These are phyloP conservation scores for Galeopterus variegatus DNA, from an alignment of 2,113 vertebrate genomes.

Conservation along the genomic window DNA sequence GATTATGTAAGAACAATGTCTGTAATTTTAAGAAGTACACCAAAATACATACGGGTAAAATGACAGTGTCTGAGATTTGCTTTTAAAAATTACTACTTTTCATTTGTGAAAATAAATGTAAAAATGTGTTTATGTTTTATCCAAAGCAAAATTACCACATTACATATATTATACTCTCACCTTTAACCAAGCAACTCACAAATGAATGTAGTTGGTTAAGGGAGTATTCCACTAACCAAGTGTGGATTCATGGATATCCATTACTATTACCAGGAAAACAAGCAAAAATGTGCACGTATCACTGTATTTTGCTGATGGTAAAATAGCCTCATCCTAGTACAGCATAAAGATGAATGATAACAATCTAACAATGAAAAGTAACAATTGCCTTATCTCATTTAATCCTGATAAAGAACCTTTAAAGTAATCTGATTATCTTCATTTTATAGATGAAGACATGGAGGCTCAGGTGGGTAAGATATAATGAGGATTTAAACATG, in stretches of 20 bases:
- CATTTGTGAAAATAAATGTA: neutral
- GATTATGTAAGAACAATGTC: neutral
- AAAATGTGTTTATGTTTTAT: neutral
- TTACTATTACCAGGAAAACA: neutral
- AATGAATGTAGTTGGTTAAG: neutral
- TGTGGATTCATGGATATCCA: neutral
- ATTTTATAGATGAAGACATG: neutral
- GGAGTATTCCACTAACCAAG: neutral
- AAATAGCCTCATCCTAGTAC: neutral
- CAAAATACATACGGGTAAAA: neutral
- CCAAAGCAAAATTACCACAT: neutral
- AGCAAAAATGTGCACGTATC: neutral
- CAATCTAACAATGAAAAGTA: neutral
- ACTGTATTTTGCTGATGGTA: neutral
- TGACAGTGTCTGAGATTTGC: neutral
- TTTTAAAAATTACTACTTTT: conserved; percentile 30
- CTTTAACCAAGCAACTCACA: neutral
- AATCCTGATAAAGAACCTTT: neutral
- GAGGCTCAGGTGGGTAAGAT: neutral
- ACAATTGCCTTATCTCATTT: neutral
- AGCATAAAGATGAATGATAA: neutral
- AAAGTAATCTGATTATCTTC: neutral
- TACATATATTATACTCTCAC: neutral
- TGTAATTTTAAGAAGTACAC: neutral
- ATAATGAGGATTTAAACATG: neutral